Evolutionary conservation across 2,797 vertebrate species (phyloP), one percentile per base, ranked within the genome.

Genomic region (Chelonia mydas): DNA sequence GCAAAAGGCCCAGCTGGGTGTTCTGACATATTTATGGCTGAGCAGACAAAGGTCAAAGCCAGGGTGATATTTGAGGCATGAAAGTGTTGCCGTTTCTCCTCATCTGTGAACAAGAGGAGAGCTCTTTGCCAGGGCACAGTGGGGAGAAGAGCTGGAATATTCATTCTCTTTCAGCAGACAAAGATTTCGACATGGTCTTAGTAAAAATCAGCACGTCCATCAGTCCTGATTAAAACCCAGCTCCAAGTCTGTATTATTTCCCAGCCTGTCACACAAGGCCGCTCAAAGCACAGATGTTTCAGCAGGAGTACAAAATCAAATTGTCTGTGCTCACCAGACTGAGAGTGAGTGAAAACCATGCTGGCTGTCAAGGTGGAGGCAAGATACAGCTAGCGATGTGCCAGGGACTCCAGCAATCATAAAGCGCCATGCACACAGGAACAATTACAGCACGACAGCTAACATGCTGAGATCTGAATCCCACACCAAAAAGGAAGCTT

Each of bases 311-410:
- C 50, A 90, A 78, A 91, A 90, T 27, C 83, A 61, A 88, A 77
- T 81, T n/a, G 41, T 47, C 89, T 94, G 68, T 72, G 88, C 65
- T 91, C 72, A 82, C 82, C 88, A 91, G 90, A 76, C 88, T 47
- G 77, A 93, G 79, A 89, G 61, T 78, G 81, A 93, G 76, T 37
- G 53, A 87, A 95, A 95, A 74, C 55, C 78, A 88, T 53, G 2
- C 28, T 84, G 77, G 59, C 87, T 93, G 86, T 92, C 93, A 84
- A 88, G 59, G 90, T 61, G 41, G 89, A 80, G 57, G 51, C 86
- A 84, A 61, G 68, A 80, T 37, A 33, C 1, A 77, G 59, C 41
- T n/a, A 0, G 0, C 77, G 90, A 83, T 28, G 54, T 84, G 93
- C 87, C 88, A 91, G 55, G 50, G 59, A 81, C 89, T 94, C 86